Conservation (phyloP, 2,113 vertebrate species). For the Kryptolebias marmoratus region DNA sequence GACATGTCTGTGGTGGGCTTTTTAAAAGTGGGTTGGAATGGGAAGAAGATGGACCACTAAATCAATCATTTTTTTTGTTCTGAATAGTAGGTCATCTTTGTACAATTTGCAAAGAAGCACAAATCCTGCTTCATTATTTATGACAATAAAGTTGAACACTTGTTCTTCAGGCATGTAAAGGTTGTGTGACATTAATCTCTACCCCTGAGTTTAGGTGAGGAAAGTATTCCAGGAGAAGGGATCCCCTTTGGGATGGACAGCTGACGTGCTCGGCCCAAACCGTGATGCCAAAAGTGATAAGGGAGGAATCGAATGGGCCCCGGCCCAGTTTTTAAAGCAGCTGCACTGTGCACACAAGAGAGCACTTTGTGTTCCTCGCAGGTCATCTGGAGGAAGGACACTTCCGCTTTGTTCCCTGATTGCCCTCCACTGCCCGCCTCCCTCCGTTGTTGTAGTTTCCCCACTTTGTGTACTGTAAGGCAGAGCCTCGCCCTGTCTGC, state of each 20-base stretch:
- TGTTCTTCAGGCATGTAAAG: not conserved
- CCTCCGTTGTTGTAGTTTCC: conserved; percentile 66
- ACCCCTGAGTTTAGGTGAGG: not conserved
- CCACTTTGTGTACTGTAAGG: conserved; percentile 67
- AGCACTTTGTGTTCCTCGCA: conserved; percentile 54
- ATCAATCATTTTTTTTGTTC: not conserved
- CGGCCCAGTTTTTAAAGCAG: conserved; percentile 18
- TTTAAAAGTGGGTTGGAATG: too few species aligned
- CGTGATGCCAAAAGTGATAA: not conserved
- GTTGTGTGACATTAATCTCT: not conserved
- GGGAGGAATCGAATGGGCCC: not conserved
- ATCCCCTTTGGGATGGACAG: not conserved
- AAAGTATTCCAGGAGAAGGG: not conserved
- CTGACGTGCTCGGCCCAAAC: not conserved
- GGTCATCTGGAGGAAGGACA: conserved; percentile 72
- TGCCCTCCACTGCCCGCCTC: conserved; percentile 34
- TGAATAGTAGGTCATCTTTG: not conserved
- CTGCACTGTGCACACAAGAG: conserved; percentile 33
- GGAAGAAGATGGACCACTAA: not conserved
- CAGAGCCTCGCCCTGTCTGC: conserved; percentile 73
- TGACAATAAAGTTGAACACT: too few species aligned
- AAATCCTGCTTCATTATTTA: too few species aligned
- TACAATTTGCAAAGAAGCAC: too few species aligned
- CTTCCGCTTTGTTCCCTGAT: conserved; percentile 72
- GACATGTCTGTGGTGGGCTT: not conserved